Evolutionary conservation across 30 jellyfish, hydroid and myxozoan genomes (phyloP).

Genomic region (Mastigias papua): DNA sequence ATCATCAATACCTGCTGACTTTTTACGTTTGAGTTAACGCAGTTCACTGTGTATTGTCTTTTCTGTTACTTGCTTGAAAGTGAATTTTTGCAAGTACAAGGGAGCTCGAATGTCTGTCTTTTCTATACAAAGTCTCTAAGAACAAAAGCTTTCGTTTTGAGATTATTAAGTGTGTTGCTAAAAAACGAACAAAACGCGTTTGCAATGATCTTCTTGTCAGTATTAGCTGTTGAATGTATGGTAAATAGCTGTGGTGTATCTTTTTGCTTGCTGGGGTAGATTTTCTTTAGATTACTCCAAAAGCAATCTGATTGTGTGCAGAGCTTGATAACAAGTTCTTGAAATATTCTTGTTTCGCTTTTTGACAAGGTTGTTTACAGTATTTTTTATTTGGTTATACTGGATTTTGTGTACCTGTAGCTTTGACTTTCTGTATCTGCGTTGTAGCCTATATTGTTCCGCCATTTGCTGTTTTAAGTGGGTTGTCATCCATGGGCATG

Average conservation of each 20-base stretch:
- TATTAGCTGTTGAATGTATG: too few relatives aligned
- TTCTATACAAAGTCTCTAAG: neutral
- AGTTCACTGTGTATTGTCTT: too few relatives aligned
- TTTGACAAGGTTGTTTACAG: neutral
- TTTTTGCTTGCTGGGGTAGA: too few relatives aligned
- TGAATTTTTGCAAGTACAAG: conserved; percentile 2
- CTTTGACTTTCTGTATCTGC: neutral
- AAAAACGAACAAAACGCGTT: too few relatives aligned
- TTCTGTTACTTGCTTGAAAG: neutral
- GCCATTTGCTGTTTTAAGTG: neutral
- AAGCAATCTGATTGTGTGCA: conserved; percentile 15
- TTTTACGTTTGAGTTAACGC: neutral
- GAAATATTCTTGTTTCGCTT: neutral
- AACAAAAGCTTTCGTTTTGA: conserved; percentile 3
- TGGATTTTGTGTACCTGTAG: neutral
- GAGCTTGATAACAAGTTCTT: conserved; percentile 14
- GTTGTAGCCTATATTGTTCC: neutral
- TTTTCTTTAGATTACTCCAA: too few relatives aligned
- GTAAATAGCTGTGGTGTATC: too few relatives aligned
- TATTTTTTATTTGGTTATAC: neutral
- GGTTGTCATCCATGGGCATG: neutral
- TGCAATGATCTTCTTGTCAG: too few relatives aligned
- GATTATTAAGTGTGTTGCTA: neutral
- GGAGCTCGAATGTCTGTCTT: neutral
- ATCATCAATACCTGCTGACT: conserved; percentile 34